Conservation (phyloP, 2,888 invertebrate genomes). For the Caenorhabditis sp. region DNA sequence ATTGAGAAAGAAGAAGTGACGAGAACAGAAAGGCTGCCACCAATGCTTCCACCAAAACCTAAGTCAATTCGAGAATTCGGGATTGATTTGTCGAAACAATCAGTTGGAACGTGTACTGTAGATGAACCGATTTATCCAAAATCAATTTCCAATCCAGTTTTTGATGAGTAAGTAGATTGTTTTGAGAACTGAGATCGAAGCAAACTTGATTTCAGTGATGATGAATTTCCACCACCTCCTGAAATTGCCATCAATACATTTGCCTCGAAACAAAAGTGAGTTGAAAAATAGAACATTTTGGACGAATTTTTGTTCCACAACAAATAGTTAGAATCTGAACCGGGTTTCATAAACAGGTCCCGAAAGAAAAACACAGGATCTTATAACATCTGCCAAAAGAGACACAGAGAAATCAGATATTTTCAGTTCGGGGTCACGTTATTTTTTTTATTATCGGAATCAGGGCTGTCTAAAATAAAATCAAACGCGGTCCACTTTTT, state of each 20-base stretch:
- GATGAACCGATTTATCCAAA: constrained; percentile 15
- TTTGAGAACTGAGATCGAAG: background rate
- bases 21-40: background rate
- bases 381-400: no score
- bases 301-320: background rate
- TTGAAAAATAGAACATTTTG: no score
- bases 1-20: constrained; percentile 29
- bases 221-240: constrained; percentile 45
- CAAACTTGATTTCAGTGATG: background rate
- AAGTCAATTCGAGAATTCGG: constrained; percentile 45
- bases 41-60: constrained; percentile 18
- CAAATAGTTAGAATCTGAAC: background rate
- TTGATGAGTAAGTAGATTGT: constrained; percentile 33
- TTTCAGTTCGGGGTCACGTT: no score
- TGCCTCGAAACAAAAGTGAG: constrained; percentile 33
- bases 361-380: no score
- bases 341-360: no score
- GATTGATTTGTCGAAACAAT: constrained; percentile 41
- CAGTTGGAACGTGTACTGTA: constrained; percentile 22
- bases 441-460: no score
- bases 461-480: no score
- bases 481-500: no score
- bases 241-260: constrained; percentile 48
- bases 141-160: constrained; percentile 12
- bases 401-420: no score